Percentiles rank a stretch among this genome's conserved stretches.
Conservation (phyloP, 2,888 invertebrate genomes). For the Stenolophus ochropezus region DNA sequence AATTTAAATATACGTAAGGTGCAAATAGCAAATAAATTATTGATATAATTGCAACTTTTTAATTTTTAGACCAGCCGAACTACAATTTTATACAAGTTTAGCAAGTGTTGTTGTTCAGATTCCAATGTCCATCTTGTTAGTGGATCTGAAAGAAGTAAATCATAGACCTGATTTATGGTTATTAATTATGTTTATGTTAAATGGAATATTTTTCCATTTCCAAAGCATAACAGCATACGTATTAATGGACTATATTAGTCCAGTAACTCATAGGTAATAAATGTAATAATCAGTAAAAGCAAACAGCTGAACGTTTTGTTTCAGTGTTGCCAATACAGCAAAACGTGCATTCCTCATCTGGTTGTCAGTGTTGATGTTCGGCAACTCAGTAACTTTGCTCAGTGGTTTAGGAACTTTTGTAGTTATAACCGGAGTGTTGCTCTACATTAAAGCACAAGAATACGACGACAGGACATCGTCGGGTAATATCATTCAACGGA, state of each 20-base stretch:
- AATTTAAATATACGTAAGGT: conserved; percentile 84
- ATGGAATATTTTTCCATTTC: conserved; percentile 86
- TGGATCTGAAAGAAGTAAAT: conserved; percentile 76
- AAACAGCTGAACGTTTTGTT: not conserved
- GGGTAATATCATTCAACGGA: conserved; percentile 70
- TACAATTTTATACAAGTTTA: conserved; percentile 86
- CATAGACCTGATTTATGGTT: conserved; percentile 74
- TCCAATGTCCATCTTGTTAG: conserved; percentile 80
- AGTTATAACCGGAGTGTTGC: conserved; percentile 83
- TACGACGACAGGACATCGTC: conserved; percentile 73
- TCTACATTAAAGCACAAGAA: conserved; percentile 84
- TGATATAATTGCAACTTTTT: conserved; percentile 1
- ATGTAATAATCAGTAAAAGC: not conserved
- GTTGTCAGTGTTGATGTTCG: conserved; percentile 84
- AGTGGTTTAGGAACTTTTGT: conserved; percentile 83
- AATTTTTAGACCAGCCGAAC: conserved; percentile 80
- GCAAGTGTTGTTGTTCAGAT: conserved; percentile 84
- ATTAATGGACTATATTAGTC: conserved; percentile 86
- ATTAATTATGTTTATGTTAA: conserved; percentile 78
- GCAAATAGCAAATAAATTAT: not conserved
- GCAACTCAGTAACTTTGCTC: conserved; percentile 83
- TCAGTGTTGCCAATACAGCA: conserved; percentile 86
- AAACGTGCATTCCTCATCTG: conserved; percentile 87
- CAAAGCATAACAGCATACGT: conserved; percentile 88
- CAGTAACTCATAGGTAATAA: conserved; percentile 84